Conservation (phyloP, 1,140 invertebrate species). For the Lepidurus arcticus region DNA sequence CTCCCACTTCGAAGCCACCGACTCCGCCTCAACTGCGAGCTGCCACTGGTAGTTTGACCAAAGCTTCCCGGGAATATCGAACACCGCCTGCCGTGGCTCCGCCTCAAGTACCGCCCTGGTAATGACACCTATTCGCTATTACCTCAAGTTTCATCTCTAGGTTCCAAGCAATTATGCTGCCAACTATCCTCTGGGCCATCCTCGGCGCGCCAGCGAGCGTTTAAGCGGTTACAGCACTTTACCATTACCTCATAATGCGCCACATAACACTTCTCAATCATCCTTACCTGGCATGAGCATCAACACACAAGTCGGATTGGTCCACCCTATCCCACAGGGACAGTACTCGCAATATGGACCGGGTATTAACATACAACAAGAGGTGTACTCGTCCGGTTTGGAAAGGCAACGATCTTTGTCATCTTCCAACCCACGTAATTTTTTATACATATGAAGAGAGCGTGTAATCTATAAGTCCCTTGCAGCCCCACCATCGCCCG, state of each 20-base stretch:
- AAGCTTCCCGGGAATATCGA: conserved; percentile 76
- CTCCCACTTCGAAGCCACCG: conserved; percentile 88
- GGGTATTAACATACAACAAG: conserved; percentile 29
- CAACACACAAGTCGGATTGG: conserved; percentile 42
- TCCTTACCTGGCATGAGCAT: conserved; percentile 40
- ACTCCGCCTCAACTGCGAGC: conserved; percentile 80
- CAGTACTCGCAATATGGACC: conserved; percentile 27
- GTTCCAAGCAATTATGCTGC: conserved; percentile 90
- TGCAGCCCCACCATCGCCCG: conserved; percentile 34
- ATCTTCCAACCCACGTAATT: conserved; percentile 32
- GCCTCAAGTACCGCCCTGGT: conserved; percentile 57
- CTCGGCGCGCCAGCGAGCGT: conserved; percentile 45
- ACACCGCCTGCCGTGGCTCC: conserved; percentile 91
- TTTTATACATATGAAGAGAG: neutral
- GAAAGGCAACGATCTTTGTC: conserved; percentile 32
- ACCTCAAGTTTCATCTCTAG: conserved; percentile 37
- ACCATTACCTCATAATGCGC: conserved; percentile 37
- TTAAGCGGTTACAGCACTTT: conserved; percentile 59
- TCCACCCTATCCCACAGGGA: conserved; percentile 44
- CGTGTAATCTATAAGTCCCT: neutral
- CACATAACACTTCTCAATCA: conserved; percentile 41
- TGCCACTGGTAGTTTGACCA: conserved; percentile 57
- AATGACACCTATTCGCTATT: conserved; percentile 2
- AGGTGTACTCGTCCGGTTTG: conserved; percentile 22
- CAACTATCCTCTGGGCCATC: conserved; percentile 81